phyloP scores from a whole-genome alignment of 2,113 vertebrate species.

The Periophthalmus modestus region DNA sequence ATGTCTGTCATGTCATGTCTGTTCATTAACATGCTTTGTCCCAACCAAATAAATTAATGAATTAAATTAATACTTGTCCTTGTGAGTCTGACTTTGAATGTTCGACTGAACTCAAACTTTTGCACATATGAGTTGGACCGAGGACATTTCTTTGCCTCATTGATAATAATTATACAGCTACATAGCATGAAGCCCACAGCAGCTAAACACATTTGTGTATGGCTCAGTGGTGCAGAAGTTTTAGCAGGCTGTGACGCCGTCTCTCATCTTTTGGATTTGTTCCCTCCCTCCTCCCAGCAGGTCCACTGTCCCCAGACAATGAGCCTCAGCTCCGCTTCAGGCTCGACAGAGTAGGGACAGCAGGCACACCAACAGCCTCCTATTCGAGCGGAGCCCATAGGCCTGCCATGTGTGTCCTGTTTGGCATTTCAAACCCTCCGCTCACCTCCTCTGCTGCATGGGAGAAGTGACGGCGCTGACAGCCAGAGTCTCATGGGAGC shows the following conservation, averaged over 20 bases:
- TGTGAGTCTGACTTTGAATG: neutral
- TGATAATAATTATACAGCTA: neutral
- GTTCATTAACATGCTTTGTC: too few species aligned
- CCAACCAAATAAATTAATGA: too few species aligned
- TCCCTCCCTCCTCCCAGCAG: constrained; percentile 49
- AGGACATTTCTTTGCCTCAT: neutral
- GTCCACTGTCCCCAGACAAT: constrained; percentile 65
- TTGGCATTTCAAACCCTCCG: constrained; percentile 77
- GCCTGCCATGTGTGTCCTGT: constrained; percentile 70
- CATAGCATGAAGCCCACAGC: constrained; percentile 14
- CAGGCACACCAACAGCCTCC: constrained; percentile 62
- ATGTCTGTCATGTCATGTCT: too few species aligned
- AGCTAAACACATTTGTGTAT: constrained; percentile 33
- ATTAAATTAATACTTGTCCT: too few species aligned
- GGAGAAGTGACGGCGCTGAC: constrained; percentile 77
- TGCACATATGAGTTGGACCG: neutral
- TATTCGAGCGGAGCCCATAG: constrained; percentile 67
- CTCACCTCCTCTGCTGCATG: constrained; percentile 55
- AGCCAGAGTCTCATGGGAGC: constrained; percentile 72
- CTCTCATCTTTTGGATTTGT: constrained; percentile 47
- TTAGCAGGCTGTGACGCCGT: constrained; percentile 30
- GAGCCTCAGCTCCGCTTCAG: constrained; percentile 63
- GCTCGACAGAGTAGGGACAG: constrained; percentile 60
- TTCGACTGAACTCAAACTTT: neutral
- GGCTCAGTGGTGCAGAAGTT: constrained; percentile 23